These are phyloP conservation scores for Eurystomus gularis DNA, from an alignment of 2,113 vertebrate genomes.

Conservation along the genomic window DNA sequence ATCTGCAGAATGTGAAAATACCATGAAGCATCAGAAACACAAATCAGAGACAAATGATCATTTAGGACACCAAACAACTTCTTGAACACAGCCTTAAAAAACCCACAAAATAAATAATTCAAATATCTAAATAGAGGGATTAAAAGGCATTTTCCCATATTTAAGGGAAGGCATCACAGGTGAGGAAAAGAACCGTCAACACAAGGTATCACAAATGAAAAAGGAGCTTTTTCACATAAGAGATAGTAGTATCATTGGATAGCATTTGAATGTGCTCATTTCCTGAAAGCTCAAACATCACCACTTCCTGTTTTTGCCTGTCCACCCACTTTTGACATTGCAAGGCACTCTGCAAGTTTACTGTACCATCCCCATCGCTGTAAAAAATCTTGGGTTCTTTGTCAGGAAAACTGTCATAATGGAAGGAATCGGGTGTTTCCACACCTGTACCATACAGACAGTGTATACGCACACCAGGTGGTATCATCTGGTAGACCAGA, in stretches of 20 bases:
- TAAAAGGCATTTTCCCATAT: constrained; percentile 38
- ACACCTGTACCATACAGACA: constrained; percentile 90
- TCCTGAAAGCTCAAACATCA: constrained; percentile 78
- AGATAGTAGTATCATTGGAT: constrained; percentile 83
- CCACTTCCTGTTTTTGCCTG: constrained; percentile 81
- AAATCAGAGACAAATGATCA: constrained; percentile 1
- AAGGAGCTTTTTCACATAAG: constrained; percentile 88
- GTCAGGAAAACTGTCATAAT: constrained; percentile 88
- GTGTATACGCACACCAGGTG: constrained; percentile 86
- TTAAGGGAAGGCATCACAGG: constrained; percentile 54
- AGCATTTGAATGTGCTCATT: constrained; percentile 94
- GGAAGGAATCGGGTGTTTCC: constrained; percentile 81
- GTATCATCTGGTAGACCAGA: constrained; percentile 75
- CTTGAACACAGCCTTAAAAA: constrained; percentile 19
- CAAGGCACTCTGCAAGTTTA: constrained; percentile 87
- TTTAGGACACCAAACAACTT: constrained; percentile 26
- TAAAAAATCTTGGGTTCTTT: constrained; percentile 82
- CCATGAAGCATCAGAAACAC: not conserved
- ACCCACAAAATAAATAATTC: constrained; percentile 49
- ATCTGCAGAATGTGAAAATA: not conserved
- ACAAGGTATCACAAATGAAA: constrained; percentile 71
- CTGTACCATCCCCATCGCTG: constrained; percentile 90
- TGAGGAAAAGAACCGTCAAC: constrained; percentile 3
- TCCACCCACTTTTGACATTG: constrained; percentile 84
- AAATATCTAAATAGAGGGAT: constrained; percentile 44